Base-by-base conservation (phyloP, 2,888 invertebrate genomes). In the Loripinus fragilis region DNA sequence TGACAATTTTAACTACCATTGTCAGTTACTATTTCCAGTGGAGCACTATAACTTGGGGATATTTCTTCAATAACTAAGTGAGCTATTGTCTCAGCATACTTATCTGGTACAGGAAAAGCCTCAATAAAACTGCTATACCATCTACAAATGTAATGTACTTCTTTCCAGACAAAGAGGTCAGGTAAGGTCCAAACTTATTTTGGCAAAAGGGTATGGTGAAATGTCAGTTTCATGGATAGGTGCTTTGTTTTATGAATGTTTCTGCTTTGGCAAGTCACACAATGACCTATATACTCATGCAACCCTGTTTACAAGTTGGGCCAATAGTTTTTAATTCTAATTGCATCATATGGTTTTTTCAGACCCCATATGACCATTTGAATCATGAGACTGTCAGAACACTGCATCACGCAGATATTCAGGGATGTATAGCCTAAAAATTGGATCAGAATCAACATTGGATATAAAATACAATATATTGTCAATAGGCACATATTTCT, bases 161-260 rank as follows among this genome's bases (percentile, higher is more conserved):
- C 67, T 76, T 71, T 7, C 67, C 73, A 8, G 76, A 74, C 2
- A 80, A 45, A 1, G 74, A 69, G 30, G 15, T 71, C 0, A 64
- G 76, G 28, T 74, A 76, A 80, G 28, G 64, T 80, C 73, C 23
- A 76, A 25, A 0, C 60, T 74, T 3, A 80, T 66, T 60, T 76
- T 80, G n/a, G 80, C 76, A 64, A 76, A 76, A 3, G 73, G 48
- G 66, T 55, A 76, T 12, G 82, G 82, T 8, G 82, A 77, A 2
- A 75, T 76, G 25, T 85, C 77, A 1, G 81, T 78, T 66, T 79
- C 78, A 60, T 79, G 72, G 2, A 82, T 5, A 8, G 82, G 78
- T 2, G 66, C 41, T 52, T 74, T 78, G 2, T 20, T 45, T 35
- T 12, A 3, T 12, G n/a, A n/a, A 69, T 10, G 50, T 48, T 48